These are phyloP conservation scores for Notechis scutatus DNA, from an alignment of 2,113 vertebrate species.

Conservation along the genomic window DNA sequence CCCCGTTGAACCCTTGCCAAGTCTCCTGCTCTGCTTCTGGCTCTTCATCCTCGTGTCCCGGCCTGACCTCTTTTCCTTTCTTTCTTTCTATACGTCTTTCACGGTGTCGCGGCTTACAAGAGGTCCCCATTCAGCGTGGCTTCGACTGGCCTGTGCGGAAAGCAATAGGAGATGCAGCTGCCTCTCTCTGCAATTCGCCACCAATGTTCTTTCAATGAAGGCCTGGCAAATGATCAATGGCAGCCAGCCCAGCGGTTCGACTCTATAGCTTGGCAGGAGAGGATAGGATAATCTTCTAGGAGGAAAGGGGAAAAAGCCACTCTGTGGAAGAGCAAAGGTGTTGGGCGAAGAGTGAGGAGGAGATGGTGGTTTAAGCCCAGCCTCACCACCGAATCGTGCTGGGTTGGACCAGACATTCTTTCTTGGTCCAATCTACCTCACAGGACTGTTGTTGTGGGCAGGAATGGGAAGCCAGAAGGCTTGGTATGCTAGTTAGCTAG, in stretches of 20 bases:
- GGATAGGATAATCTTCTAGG: neutral
- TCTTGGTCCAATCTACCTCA: neutral
- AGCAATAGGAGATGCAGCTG: neutral
- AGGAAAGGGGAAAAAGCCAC: neutral
- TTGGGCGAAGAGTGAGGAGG: neutral
- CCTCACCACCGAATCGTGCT: neutral
- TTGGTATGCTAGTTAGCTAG: neutral
- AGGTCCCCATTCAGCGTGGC: neutral
- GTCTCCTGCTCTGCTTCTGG: neutral
- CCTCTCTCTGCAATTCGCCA: neutral
- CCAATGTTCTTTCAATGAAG: neutral
- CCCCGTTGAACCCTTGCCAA: neutral
- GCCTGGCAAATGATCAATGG: neutral
- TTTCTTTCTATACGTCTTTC: neutral
- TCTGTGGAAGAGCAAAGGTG: neutral
- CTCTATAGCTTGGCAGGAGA: neutral
- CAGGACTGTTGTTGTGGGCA: neutral
- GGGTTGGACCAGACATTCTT: neutral
- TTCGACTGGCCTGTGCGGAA: neutral
- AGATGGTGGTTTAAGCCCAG: neutral
- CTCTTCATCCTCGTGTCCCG: neutral
- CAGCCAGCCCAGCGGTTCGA: conserved; percentile 11
- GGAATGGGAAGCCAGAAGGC: neutral
- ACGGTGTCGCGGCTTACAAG: neutral
- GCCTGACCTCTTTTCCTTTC: neutral